Conservation (phyloP, 2,113 vertebrate genomes). For the Megaleporinus macrocephalus region DNA sequence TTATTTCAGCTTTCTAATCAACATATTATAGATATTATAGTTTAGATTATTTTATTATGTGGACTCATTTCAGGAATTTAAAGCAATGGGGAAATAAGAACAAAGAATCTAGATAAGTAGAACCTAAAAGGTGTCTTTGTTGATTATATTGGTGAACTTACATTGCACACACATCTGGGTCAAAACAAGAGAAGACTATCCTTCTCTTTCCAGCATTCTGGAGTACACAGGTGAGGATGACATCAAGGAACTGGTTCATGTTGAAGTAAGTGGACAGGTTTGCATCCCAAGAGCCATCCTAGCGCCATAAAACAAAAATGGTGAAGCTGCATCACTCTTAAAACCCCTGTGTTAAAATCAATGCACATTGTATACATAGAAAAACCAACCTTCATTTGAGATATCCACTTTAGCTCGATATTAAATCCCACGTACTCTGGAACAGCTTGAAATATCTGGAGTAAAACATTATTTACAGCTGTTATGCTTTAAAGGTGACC, state of each 20-base stretch:
- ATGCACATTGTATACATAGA: not conserved
- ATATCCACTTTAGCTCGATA: constrained; percentile 98
- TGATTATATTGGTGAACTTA: constrained; percentile 71
- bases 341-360: not conserved
- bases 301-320: constrained; percentile 9
- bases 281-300: constrained; percentile 95
- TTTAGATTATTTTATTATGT: too few relatives aligned
- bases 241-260: constrained; percentile 93
- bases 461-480: constrained; percentile 5
- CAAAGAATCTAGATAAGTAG: too few relatives aligned
- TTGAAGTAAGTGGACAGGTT: constrained; percentile 94
- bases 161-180: constrained; percentile 96
- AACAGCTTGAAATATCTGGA: constrained; percentile 89
- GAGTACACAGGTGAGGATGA: constrained; percentile 89
- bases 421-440: constrained; percentile 93
- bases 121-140: not conserved
- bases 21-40: too few relatives aligned
- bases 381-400: constrained; percentile 85
- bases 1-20: too few relatives aligned
- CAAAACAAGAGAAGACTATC: constrained; percentile 94
- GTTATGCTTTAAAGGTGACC: not conserved
- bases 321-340: not conserved
- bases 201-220: constrained; percentile 87
- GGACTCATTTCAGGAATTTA: not conserved
- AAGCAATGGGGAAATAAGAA: too few relatives aligned